phyloP scores from a whole-genome alignment of 2,888 invertebrate species.

The Maniola hyperantus region DNA sequence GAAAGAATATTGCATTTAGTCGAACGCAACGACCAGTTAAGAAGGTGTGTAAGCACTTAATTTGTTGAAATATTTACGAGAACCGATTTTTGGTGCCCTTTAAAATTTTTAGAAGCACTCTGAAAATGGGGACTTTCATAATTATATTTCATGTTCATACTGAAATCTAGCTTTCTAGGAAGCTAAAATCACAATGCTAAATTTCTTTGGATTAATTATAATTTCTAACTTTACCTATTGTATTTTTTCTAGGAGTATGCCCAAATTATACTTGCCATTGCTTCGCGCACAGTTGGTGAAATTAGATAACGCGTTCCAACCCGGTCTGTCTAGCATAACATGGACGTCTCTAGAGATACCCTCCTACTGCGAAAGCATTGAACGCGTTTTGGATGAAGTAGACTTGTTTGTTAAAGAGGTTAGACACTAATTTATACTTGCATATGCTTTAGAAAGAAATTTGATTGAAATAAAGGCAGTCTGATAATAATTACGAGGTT shows the following conservation, averaged over 20 bases:
- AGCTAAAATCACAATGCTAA: too few species aligned
- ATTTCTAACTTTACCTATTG: background rate
- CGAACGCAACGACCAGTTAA: conserved; percentile 83
- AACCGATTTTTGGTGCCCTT: too few species aligned
- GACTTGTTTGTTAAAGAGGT: conserved; percentile 86
- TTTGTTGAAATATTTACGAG: too few species aligned
- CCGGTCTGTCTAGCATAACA: conserved; percentile 89
- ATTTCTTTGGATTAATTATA: too few species aligned
- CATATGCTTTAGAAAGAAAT: too few species aligned
- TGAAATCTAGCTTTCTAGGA: too few species aligned
- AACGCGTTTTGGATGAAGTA: conserved; percentile 82
- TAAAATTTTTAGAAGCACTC: too few species aligned
- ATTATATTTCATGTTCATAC: too few species aligned
- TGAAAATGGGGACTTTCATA: too few species aligned
- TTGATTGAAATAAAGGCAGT: too few species aligned
- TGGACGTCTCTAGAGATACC: conserved; percentile 92
- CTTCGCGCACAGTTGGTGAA: conserved; percentile 86
- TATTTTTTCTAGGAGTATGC: conserved; percentile 76
- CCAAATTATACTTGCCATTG: conserved; percentile 86
- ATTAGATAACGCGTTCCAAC: conserved; percentile 87
- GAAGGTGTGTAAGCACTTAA: conserved; percentile 67
- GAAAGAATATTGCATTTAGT: conserved; percentile 85
- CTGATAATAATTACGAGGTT: too few species aligned
- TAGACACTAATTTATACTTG: conserved; percentile 26
- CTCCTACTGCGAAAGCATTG: conserved; percentile 83